Conservation (phyloP, 1,140 invertebrate species). For the Drosophila repletoides region DNA sequence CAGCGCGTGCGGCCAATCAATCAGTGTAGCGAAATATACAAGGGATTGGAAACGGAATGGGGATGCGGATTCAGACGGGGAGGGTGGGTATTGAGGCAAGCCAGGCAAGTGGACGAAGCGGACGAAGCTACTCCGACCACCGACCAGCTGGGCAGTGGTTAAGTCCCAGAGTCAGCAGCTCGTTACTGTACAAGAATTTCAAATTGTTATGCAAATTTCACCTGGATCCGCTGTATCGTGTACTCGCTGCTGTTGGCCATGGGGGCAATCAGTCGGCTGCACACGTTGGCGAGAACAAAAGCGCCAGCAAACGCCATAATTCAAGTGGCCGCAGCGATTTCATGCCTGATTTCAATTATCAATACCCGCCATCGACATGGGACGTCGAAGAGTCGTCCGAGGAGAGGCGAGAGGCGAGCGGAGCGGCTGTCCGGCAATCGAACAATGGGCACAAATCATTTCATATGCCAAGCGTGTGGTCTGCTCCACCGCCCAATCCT, state of each 20-base stretch:
- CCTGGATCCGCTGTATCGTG: slow-evolving; percentile 7
- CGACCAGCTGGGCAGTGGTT: neutral
- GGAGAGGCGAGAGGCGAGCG: slow-evolving; percentile 8
- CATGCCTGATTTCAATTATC: slow-evolving; percentile 80
- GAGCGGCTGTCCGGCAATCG: slow-evolving; percentile 51
- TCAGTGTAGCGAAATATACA: slow-evolving; percentile 19
- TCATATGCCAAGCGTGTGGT: slow-evolving; percentile 76
- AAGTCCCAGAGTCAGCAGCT: slow-evolving; percentile 27
- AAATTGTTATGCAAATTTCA: slow-evolving; percentile 76
- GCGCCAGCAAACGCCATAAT: slow-evolving; percentile 77
- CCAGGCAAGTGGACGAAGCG: neutral
- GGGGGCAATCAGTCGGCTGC: slow-evolving; percentile 11
- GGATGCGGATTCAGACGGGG: no score
- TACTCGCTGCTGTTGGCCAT: neutral
- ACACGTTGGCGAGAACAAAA: slow-evolving; percentile 68
- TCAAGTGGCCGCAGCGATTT: slow-evolving; percentile 77
- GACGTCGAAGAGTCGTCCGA: slow-evolving; percentile 7
- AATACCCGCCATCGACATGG: slow-evolving; percentile 69
- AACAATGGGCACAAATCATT: slow-evolving; percentile 79
- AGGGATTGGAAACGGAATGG: neutral
- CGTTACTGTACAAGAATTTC: slow-evolving; percentile 69
- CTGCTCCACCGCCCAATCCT: slow-evolving; percentile 8
- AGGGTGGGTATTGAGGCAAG: neutral
- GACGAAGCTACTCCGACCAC: no score
- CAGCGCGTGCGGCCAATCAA: slow-evolving; percentile 67